Percentiles rank a stretch among this genome's conserved stretches.
Conservation (phyloP, 2,797 vertebrate species). For the Amblyraja radiata region DNA sequence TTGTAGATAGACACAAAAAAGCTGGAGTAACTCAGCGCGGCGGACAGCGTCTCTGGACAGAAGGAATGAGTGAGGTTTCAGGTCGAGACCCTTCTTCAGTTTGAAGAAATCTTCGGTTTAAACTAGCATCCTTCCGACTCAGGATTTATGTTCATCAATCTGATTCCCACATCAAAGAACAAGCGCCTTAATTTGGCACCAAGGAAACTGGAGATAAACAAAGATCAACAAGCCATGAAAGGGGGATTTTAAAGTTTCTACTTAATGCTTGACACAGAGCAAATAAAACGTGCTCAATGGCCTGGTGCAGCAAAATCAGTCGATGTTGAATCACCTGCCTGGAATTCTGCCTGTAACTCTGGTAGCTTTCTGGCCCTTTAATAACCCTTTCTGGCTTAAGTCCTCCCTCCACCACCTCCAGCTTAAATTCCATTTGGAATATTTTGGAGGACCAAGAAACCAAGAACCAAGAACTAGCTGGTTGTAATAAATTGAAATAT, state of each 20-base stretch:
- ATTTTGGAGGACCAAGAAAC: too few species aligned
- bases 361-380: too few species aligned
- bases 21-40: too few species aligned
- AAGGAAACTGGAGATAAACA: not conserved
- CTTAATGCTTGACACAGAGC: not conserved
- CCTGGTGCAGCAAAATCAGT: constrained; percentile 8
- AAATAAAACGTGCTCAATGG: not conserved
- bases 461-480: too few species aligned
- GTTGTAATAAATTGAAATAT: not conserved
- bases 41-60: too few species aligned
- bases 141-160: not conserved
- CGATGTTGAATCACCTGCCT: not conserved
- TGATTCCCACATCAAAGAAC: not conserved
- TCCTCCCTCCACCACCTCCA: too few species aligned
- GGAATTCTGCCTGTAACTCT: not conserved
- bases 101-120: too few species aligned
- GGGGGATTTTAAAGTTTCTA: not conserved
- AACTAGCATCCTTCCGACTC: too few species aligned
- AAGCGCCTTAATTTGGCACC: not conserved
- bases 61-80: too few species aligned
- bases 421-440: too few species aligned
- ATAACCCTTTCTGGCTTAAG: too few species aligned
- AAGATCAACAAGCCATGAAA: not conserved
- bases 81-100: too few species aligned
- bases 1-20: not conserved